Base-by-base conservation (phyloP, 2,888 invertebrate genomes). In the Oscheius sp. region DNA sequence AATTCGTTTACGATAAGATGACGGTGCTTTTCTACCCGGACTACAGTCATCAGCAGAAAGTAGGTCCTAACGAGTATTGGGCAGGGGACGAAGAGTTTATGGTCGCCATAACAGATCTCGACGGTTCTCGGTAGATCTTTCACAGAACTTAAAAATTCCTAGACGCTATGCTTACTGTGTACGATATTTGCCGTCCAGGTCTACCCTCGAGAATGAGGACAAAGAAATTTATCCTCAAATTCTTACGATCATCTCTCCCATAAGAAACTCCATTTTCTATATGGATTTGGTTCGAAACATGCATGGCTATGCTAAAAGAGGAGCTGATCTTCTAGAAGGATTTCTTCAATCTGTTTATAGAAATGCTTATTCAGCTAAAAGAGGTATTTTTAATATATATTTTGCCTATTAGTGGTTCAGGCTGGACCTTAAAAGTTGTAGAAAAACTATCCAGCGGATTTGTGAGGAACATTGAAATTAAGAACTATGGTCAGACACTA, bases 11-110 rank as follows among this genome's bases (percentile, higher is more conserved):
- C 20, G 33, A 32, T 2, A 32, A 30, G 33, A 62, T 26, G 24
- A 57, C 66, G 4, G 66, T 44, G 8, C 30, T 66, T 14, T 56
- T 66, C 32, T 66, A 49, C 32, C 66, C 66, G 8, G 66, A 66
- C 36, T 66, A 57, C 26, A 44, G 45, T 12, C 66, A 66, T 17
- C 33, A 44, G 28, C 41, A 44, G 36, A 44, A 24, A 20, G 33
- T 56, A 24, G 33, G 33, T n/a, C 36, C 22, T 2, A 36, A 30
- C n/a, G 56, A 66, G 8, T 41, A 41, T 14, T 54, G 56, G 66
- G 45, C 44, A 30, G 66, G 56, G 8, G 57, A 66, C 44, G 66
- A 66, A 47, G 66, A 66, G 32, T 66, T 47, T 24, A 54, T 66
- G 56, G 56, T 66, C 8, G 45, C 66, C 6, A 44, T 66, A 20